Evolutionary conservation across 2,113 vertebrate species (phyloP), one percentile per base, ranked within the genome.

Genomic region (Hylia prasina): DNA sequence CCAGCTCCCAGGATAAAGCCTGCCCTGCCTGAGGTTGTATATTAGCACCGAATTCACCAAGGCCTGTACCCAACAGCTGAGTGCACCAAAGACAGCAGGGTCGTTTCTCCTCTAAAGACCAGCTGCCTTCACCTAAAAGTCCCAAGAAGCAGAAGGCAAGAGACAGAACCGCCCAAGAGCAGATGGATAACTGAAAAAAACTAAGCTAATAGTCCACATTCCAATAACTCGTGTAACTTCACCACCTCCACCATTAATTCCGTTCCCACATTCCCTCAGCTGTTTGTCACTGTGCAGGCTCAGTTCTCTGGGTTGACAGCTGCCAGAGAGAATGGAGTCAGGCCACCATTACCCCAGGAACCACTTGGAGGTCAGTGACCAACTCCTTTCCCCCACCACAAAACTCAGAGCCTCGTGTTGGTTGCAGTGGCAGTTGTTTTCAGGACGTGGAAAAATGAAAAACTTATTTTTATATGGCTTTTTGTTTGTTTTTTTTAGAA

Each of bases 151-250:
- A 66, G 44, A 71, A 51, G 51, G 13, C 51, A 65, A 71, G 15
- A 64, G 30, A 23, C 28, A 37, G 3, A 81, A 68, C 10, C 16
- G 17, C 24, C 33, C 1, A 4, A 15, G 8, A 58, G 13, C 25
- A 57, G 30, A 33, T 0, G 0, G 35, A 2, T 9, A 54, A n/a
- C 13, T 24, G 13, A 33, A 80, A 53, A 16, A 30, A 73, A 42
- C 4, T 47, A 15, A 40, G 23, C 22, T 35, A 60, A 24, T 5
- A 60, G 18, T 14, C 40, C 47, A 54, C 25, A 30, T 48, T 42
- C 28, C 37, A 78, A 0, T 9, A 71, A 65, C 28, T 65, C 53
- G 8, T 44, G 10, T n/a, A 87, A 53, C 19, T 68, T 54, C 15
- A 44, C 13, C 27, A 28, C 22, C 22, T 44, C 27, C 31, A 48